phyloP scores from a whole-genome alignment of 2,888 invertebrate genomes.

The Arctia plantaginis region DNA sequence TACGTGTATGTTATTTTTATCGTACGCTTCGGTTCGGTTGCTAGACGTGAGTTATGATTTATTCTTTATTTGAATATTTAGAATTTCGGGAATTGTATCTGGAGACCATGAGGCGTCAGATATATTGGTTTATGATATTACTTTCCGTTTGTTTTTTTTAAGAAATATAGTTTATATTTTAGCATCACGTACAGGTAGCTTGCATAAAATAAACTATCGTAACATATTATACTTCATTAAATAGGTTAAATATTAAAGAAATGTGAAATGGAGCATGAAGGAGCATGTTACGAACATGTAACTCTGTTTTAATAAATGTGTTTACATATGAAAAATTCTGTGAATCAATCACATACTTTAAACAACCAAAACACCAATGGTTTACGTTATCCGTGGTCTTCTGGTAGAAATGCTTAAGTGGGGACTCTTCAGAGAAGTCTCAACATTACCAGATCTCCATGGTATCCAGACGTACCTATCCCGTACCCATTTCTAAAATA shows the following conservation, averaged over 20 bases:
- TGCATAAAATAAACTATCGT: neutral
- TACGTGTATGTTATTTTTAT: slow-evolving; percentile 27
- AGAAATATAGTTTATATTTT: slow-evolving; percentile 1
- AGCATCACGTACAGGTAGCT: neutral
- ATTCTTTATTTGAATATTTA: slow-evolving; percentile 24
- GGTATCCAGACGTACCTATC: too few species aligned
- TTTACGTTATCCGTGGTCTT: neutral
- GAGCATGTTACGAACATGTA: neutral
- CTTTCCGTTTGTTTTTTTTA: neutral
- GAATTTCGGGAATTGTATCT: slow-evolving; percentile 11
- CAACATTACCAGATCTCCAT: too few species aligned
- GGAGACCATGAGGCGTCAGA: slow-evolving; percentile 17
- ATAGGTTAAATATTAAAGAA: neutral
- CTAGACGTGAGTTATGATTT: slow-evolving; percentile 19
- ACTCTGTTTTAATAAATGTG: neutral
- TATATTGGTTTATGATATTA: neutral
- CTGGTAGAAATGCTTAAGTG: neutral
- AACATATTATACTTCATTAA: neutral
- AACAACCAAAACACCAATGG: neutral
- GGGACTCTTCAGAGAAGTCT: neutral
- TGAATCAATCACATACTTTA: neutral
- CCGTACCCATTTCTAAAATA: too few species aligned
- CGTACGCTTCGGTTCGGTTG: slow-evolving; percentile 5
- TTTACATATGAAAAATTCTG: neutral
- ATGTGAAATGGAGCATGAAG: neutral